Base-by-base conservation (phyloP, 2,888 invertebrate genomes). In the Spisula subtruncata region DNA sequence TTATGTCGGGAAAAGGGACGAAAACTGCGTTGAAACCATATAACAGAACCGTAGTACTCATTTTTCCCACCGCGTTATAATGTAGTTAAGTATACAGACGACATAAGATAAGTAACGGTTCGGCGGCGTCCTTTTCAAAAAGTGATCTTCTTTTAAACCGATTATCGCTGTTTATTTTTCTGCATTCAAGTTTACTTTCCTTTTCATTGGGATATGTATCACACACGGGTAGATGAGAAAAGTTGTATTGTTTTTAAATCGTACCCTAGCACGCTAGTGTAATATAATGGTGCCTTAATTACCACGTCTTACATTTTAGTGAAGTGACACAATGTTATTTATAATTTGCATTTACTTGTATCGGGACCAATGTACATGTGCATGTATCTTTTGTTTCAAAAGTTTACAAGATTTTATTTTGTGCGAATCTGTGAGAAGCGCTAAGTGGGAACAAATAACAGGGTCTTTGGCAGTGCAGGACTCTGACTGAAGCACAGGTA, bases 161-260 rank as follows among this genome's bases (percentile, higher is more conserved):
- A 75, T 75, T 32, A 32, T 35, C 32, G 32, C 32, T 75, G 35
- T 35, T 32, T 75, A 75, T 35, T 75, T 66, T 10, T 75, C 75
- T 75, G 75, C 75, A 75, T 35, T 75, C 32, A 75, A 75, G 75
- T 75, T 75, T 18, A 75, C 18, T 4, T 66, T 66, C 25, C 6
- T 18, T 10, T 25, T 25, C 25, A 25, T 25, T 66, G n/a, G 25
- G 10, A 66, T n/a, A n/a, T 56, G 10, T 66, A 66, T 25, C 60
- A 66, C 25, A 25, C 25, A 66, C 60, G 8, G 60, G 8, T 1
- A n/a, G n/a, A n/a, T 25, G 60, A 25, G 60, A 66, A 66, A 10
- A 0, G 0, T 25, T n/a, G n/a, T 25, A 66, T 66, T 66, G 60
- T 66, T 66, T 66, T 51, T 25, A 66, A 66, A 25, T 25, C n/a